Conservation (phyloP, 23 tunicate species). For the Ciona savignyi region DNA sequence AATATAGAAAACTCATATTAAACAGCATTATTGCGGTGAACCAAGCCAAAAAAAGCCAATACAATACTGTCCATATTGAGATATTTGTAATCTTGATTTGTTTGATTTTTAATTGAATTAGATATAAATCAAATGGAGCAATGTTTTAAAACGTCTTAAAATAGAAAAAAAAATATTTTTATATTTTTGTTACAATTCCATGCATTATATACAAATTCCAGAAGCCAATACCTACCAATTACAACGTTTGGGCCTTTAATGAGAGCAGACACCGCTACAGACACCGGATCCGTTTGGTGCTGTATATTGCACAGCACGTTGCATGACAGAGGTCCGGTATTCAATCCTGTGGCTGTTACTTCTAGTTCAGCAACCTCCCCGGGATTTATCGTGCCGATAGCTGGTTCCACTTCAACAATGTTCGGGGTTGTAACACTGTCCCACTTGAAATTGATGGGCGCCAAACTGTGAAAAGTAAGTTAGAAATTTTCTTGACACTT, state of each 20-base stretch:
- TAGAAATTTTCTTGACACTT: too few species aligned
- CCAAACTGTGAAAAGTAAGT: constrained; percentile 61
- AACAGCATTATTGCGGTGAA: neutral
- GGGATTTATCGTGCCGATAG: constrained; percentile 67
- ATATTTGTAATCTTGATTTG: too few species aligned
- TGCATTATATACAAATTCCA: too few species aligned
- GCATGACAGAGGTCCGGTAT: constrained; percentile 45
- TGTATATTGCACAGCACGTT: constrained; percentile 48
- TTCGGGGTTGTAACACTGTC: constrained; percentile 37
- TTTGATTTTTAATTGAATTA: too few species aligned
- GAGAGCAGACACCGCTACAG: constrained; percentile 30
- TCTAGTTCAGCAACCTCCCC: constrained; percentile 75
- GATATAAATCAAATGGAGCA: too few species aligned
- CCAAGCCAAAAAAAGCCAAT: neutral
- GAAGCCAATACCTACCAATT: constrained; percentile 63
- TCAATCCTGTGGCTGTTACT: constrained; percentile 64
- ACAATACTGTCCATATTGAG: too few species aligned
- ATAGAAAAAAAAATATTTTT: too few species aligned
- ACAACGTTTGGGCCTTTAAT: constrained; percentile 71
- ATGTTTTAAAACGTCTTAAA: too few species aligned
- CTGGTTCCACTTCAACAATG: constrained; percentile 83
- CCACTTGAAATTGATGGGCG: constrained; percentile 80
- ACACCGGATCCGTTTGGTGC: constrained; percentile 54
- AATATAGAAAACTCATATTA: too few species aligned
- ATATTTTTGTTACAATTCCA: too few species aligned